These are phyloP conservation scores for Cladopsammia gracilis DNA, from an alignment of 64 coral and sea anemone species.

Conservation along the genomic window DNA sequence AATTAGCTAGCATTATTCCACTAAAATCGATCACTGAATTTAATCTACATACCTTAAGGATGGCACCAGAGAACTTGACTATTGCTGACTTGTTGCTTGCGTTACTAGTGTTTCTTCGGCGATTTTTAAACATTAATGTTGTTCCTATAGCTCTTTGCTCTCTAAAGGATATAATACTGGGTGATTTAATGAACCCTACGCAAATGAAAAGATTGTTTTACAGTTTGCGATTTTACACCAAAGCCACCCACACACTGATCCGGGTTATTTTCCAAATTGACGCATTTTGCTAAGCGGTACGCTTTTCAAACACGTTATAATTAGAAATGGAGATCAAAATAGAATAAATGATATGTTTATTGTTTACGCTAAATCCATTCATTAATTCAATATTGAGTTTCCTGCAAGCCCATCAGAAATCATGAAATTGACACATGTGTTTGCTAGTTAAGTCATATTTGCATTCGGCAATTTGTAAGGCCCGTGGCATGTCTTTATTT, in stretches of 20 bases:
- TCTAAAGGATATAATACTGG: background rate
- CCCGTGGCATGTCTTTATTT: too few species aligned
- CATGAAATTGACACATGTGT: background rate
- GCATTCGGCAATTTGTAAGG: too few species aligned
- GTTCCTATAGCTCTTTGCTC: background rate
- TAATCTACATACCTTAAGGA: too few species aligned
- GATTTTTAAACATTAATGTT: too few species aligned
- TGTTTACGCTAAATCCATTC: background rate
- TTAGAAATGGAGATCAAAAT: background rate
- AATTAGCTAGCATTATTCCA: too few species aligned
- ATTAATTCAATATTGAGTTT: background rate
- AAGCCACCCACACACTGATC: background rate
- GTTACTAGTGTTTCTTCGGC: too few species aligned
- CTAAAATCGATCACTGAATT: too few species aligned
- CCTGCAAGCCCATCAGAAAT: background rate
- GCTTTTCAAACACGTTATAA: background rate
- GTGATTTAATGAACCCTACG: background rate
- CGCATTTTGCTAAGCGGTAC: background rate
- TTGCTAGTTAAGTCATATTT: background rate
- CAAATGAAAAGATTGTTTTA: background rate
- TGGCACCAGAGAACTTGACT: too few species aligned
- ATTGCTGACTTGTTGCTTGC: too few species aligned
- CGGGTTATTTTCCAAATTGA: background rate
- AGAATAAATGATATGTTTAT: background rate
- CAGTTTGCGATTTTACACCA: background rate